phyloP scores from a whole-genome alignment of 2,113 vertebrate genomes.

The Apodemus speciosus region DNA sequence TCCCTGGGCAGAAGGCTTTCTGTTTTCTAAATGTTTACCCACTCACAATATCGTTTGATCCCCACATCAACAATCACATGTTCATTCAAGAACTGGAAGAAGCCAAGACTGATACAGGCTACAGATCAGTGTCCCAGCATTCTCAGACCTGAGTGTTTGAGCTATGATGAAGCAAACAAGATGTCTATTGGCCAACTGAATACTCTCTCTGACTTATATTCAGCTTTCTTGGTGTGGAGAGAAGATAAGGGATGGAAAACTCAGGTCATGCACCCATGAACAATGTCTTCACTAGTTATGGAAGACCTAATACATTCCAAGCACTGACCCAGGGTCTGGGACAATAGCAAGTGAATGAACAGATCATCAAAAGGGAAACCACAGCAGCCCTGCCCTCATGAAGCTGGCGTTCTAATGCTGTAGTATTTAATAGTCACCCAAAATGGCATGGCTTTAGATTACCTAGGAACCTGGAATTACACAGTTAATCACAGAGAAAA shows the following conservation, averaged over 20 bases:
- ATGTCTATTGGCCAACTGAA: background rate
- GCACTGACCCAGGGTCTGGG: background rate
- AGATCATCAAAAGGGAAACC: background rate
- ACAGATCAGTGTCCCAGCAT: background rate
- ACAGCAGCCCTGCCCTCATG: background rate
- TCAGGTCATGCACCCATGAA: background rate
- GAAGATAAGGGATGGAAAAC: background rate
- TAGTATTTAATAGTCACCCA: background rate
- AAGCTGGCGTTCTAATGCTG: background rate
- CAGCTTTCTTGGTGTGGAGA: background rate
- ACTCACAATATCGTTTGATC: background rate
- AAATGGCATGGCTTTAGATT: background rate
- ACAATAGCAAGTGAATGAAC: background rate
- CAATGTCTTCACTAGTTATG: background rate
- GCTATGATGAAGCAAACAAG: background rate
- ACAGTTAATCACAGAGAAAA: background rate
- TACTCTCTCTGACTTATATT: background rate
- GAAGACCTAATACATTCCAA: background rate
- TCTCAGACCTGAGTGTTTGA: background rate
- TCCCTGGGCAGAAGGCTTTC: background rate
- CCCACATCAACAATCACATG: background rate
- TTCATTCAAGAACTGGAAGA: background rate
- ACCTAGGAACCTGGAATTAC: background rate
- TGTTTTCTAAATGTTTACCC: background rate
- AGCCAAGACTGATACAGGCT: background rate